These are phyloP conservation scores for Orchestia grillus DNA, from an alignment of 1,140 invertebrate genomes.

Conservation along the genomic window DNA sequence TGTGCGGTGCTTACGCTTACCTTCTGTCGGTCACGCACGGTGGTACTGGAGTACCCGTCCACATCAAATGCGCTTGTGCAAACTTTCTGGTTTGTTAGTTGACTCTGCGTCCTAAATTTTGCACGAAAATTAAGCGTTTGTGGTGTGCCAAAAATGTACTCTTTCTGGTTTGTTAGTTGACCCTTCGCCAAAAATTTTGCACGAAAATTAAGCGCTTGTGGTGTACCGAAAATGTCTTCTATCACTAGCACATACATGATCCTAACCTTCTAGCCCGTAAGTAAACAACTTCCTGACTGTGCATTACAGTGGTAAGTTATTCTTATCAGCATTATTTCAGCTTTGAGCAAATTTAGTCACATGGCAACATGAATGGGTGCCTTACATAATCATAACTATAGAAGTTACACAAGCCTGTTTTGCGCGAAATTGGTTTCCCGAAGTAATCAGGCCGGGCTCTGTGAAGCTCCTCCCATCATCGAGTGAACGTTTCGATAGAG, in stretches of 20 bases:
- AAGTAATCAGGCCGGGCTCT: background rate
- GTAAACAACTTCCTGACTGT: no score
- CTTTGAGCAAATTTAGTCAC: background rate
- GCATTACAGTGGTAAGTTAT: no score
- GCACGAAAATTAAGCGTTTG: background rate
- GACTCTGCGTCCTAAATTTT: no score
- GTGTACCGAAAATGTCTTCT: no score
- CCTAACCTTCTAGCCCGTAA: no score
- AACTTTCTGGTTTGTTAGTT: background rate
- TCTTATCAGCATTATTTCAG: no score
- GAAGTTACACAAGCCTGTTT: background rate
- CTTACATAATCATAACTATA: background rate
- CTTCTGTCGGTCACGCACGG: no score
- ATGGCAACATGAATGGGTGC: background rate
- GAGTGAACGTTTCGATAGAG: background rate
- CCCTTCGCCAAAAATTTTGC: no score
- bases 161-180: background rate
- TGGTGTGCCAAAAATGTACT: background rate
- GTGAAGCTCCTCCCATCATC: background rate
- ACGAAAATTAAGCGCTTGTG: no score
- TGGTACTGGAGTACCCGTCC: background rate
- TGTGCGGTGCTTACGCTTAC: no score
- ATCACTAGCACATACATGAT: no score
- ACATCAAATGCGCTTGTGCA: background rate
- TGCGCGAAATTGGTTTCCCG: background rate